phyloP scores from a whole-genome alignment of 2,888 invertebrate species.

The Acleris literana region DNA sequence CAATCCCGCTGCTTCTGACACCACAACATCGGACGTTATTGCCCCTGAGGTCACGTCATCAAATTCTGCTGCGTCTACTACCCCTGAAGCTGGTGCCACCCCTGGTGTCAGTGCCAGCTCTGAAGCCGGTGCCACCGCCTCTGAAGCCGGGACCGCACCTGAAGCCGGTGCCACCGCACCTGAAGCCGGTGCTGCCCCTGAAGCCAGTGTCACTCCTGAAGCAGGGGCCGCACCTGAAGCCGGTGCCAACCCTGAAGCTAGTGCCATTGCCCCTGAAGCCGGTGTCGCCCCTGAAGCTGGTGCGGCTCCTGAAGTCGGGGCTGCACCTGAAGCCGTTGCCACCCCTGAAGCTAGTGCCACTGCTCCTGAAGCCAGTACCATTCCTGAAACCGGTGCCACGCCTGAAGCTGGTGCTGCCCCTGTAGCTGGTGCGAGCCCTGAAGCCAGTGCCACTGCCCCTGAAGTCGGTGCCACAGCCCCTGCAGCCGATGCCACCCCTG shows the following conservation, averaged over 20 bases:
- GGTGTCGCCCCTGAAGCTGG: not conserved
- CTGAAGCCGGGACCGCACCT: constrained; percentile 46
- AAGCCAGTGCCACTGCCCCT: not conserved
- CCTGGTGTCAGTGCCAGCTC: not conserved
- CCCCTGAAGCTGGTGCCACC: not conserved
- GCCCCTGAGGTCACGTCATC: not conserved
- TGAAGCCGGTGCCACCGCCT: constrained; percentile 25
- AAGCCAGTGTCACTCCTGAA: no score
- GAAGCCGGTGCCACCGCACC: constrained; percentile 35
- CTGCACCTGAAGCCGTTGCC: constrained; percentile 48
- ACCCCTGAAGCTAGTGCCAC: constrained; percentile 12
- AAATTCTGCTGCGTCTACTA: not conserved
- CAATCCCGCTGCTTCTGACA: not conserved
- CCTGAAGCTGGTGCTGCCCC: no score
- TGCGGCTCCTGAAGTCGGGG: not conserved
- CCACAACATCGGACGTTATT: not conserved
- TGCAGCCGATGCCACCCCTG: no score
- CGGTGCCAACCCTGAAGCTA: no score
- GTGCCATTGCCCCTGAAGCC: no score
- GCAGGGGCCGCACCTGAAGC: not conserved
- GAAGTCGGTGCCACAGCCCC: not conserved
- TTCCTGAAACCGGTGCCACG: no score
- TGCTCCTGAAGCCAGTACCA: not conserved
- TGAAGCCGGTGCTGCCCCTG: not conserved
- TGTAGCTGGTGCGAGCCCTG: not conserved